A percentile compares a stretch with the other conserved stretches of the same genome.
Evolutionary conservation across 53 echinoderm and acorn worm genomes (phyloP).

Genomic region (Holothuria leucospilota): DNA sequence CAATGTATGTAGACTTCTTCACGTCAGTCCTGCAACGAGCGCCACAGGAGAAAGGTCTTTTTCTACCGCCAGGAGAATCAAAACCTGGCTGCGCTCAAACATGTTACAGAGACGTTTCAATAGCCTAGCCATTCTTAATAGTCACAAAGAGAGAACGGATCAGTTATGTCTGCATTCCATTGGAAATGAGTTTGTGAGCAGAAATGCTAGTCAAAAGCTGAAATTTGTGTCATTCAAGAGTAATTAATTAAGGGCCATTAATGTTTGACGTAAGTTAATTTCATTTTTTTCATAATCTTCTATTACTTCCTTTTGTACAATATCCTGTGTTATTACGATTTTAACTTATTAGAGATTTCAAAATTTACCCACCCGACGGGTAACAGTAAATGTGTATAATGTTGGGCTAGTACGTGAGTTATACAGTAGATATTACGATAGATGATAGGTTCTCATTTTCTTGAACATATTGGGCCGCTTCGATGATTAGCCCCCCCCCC

Average conservation of each 20-base stretch:
- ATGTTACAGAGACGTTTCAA: conserved; percentile 31
- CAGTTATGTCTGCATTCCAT: neutral
- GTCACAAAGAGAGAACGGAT: neutral
- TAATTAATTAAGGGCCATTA: conserved; percentile 15
- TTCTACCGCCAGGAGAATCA: conserved; percentile 19
- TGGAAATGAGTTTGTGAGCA: conserved; percentile 31
- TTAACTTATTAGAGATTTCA: conserved; percentile 22
- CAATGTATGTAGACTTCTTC: conserved; percentile 20
- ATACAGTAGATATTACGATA: no score
- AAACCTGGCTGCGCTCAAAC: no score
- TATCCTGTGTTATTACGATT: conserved; percentile 15
- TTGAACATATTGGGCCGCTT: no score
- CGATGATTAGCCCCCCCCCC: no score
- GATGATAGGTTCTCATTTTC: no score
- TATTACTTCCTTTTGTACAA: conserved; percentile 27
- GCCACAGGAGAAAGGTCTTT: conserved; percentile 24
- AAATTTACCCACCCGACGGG: conserved; percentile 17
- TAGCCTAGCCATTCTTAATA: conserved; percentile 8
- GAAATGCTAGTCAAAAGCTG: conserved; percentile 10
- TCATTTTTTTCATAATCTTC: conserved; percentile 2
- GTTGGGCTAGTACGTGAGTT: no score
- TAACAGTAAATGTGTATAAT: neutral
- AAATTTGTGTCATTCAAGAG: conserved; percentile 34
- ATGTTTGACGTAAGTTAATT: neutral
- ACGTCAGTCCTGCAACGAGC: conserved; percentile 28